Evolutionary conservation across 2,113 vertebrate genomes (phyloP).

Genomic region (Macquaria australasica): DNA sequence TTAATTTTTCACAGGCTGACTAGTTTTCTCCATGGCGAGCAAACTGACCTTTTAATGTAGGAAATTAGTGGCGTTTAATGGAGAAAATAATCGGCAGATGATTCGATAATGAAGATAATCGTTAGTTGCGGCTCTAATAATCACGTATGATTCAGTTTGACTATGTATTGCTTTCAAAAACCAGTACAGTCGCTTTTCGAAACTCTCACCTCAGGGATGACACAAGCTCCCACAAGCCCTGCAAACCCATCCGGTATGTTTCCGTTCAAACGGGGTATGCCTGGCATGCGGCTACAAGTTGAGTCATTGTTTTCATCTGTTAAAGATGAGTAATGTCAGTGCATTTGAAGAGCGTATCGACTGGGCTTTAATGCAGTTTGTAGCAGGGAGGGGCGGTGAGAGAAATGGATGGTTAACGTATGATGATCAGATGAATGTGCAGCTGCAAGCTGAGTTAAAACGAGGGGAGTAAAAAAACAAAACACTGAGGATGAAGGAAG

Average conservation of each 20-base stretch:
- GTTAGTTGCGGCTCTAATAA: background rate
- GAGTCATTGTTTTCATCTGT: slow-evolving; percentile 72
- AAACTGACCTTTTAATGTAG: background rate
- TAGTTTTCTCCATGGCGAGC: background rate
- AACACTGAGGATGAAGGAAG: background rate
- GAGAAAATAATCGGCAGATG: background rate
- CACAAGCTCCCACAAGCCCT: slow-evolving; percentile 74
- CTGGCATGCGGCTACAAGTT: slow-evolving; percentile 69
- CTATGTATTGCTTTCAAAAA: background rate
- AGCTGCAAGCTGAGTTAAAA: background rate
- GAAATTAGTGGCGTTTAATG: background rate
- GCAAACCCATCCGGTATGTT: slow-evolving; percentile 34
- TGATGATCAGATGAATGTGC: background rate
- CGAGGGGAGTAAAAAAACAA: background rate
- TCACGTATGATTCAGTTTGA: background rate
- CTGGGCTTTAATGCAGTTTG: slow-evolving; percentile 47
- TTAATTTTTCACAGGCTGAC: background rate
- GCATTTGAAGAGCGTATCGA: slow-evolving; percentile 28
- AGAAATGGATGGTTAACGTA: background rate
- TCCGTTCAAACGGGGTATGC: slow-evolving; percentile 43
- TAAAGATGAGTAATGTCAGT: slow-evolving; percentile 51
- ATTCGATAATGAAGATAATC: background rate
- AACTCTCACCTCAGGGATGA: slow-evolving; percentile 18
- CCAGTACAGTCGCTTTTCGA: slow-evolving; percentile 1
- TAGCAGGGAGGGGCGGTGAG: slow-evolving; percentile 17